Base-by-base conservation (phyloP, 2,888 invertebrate genomes). In the Hanleya hanleyi region DNA sequence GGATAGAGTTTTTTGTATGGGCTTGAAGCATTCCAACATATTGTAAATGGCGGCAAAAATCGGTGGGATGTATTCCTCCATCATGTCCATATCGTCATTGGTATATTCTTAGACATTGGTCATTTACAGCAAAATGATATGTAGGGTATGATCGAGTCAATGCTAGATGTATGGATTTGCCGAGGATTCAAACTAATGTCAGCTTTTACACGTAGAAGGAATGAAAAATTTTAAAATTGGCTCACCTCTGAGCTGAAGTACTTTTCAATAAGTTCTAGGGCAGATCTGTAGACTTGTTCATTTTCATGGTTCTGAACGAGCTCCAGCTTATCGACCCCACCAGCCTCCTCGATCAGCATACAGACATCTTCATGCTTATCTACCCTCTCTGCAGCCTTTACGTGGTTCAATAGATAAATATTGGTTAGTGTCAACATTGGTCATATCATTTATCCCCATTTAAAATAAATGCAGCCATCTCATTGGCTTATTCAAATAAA, bases 341-440 rank as follows among this genome's bases (percentile, higher is more conserved):
- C 97, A 75, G 94, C 94, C 91, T 98, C 97, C 90, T 99, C 98
- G 67, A 99, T 93, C 91, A 94, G 93, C 36, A 96, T 89, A 70
- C 95, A 95, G 0, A 97, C 92, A 22, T 93, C 92, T 6, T 97
- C 96, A 1, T 94, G 92, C 87, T 96, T 94, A 1, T 94, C 95
- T 76, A 94, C 92, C 86, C 95, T 95, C 47, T 94, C 93, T 0
- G 97, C 96, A 71, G 95, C n/a, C n/a, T n/a, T n/a, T n/a, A n/a
- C n/a, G n/a, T n/a, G n/a, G n/a, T n/a, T n/a, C n/a, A n/a, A n/a
- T n/a, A n/a, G n/a, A n/a, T n/a, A n/a, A n/a, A n/a, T n/a, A n/a
- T n/a, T n/a, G n/a, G n/a, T n/a, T n/a, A n/a, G n/a, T n/a, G n/a
- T n/a, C n/a, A n/a, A n/a, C n/a, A n/a, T n/a, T n/a, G n/a, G n/a